Conservation (phyloP, 2,888 invertebrate genomes). For the Amiota minor region DNA sequence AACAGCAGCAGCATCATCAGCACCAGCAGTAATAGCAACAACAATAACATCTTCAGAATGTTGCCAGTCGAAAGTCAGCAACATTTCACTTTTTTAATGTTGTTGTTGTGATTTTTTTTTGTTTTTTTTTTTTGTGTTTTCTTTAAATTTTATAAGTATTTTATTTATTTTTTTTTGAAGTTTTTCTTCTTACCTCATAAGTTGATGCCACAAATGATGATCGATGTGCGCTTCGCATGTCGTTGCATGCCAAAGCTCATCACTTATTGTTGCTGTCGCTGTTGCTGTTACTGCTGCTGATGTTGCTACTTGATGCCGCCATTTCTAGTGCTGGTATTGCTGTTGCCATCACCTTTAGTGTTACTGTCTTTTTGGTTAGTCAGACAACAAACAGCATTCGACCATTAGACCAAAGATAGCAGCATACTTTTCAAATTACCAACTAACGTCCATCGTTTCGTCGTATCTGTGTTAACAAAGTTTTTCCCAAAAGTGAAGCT, state of each 20-base stretch:
- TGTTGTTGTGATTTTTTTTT: no score
- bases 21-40: not conserved
- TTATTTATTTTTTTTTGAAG: no score
- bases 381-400: no score
- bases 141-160: no score
- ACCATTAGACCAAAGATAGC: no score
- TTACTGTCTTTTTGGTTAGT: no score
- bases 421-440: no score
- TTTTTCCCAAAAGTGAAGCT: not conserved
- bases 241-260: slow-evolving; percentile 36
- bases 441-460: no score
- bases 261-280: slow-evolving; percentile 22
- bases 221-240: slow-evolving; percentile 65
- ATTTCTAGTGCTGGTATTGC: not conserved
- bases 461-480: no score
- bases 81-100: slow-evolving; percentile 59
- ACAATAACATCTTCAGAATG: not conserved
- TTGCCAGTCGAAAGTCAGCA: slow-evolving; percentile 26
- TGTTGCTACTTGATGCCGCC: not conserved
- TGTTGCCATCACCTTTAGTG: not conserved
- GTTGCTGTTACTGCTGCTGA: not conserved
- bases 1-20: no score
- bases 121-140: no score
- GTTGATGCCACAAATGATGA: slow-evolving; percentile 64
- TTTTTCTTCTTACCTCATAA: no score